phyloP scores from a whole-genome alignment of 2,888 invertebrate species.

The Acanthosepion lycidas region DNA sequence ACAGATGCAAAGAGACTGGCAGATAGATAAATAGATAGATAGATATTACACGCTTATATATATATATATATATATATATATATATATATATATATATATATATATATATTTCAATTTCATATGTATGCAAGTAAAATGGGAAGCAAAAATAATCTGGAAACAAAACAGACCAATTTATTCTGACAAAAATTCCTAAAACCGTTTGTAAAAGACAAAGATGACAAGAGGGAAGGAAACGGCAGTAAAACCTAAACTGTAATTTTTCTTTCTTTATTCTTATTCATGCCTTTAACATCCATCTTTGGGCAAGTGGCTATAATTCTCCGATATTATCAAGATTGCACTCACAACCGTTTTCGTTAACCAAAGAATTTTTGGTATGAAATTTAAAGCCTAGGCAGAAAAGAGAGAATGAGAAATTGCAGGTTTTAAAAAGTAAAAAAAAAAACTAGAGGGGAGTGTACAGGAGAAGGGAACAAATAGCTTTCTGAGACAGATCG shows the following conservation, averaged over 20 bases:
- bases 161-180: not conserved
- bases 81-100: too few species aligned
- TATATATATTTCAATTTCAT: not conserved
- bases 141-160: not conserved
- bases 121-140: not conserved
- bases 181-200: not conserved
- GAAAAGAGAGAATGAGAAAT: not conserved
- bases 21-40: too few species aligned
- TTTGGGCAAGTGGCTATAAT: not conserved
- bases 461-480: not conserved
- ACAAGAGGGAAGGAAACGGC: not conserved
- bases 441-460: not conserved
- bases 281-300: not conserved
- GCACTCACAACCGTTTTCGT: not conserved
- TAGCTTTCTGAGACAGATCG: not conserved
- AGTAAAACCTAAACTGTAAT: not conserved
- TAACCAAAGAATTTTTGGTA: not conserved
- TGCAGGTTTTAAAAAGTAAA: not conserved
- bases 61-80: too few species aligned
- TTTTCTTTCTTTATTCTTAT: not conserved
- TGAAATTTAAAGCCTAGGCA: not conserved
- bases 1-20: too few species aligned
- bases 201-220: not conserved
- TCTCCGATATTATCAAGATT: not conserved
- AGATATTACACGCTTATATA: too few species aligned